Evolutionary conservation across 64 coral and sea anemone genomes (phyloP), one percentile per base, ranked within the genome.

Genomic region (Catalaphyllia jardinei): DNA sequence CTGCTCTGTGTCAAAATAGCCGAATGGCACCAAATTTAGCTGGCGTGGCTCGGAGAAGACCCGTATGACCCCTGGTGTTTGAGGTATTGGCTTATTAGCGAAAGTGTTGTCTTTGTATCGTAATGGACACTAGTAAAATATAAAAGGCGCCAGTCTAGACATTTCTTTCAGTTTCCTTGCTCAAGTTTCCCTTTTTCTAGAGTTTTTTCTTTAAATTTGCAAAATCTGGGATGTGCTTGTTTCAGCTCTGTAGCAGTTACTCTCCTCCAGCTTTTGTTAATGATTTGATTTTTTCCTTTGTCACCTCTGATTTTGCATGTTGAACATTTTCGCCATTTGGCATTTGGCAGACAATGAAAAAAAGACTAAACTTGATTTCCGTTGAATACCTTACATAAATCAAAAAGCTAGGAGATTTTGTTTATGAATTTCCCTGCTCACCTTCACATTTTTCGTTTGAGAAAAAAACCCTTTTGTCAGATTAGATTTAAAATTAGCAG

Each of bases 1-100:
- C 81, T 85, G 81, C 81, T 71, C 29, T 71, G 81, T 71, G 38
- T 85, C 81, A 85, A 72, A 83, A 42, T 69, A 31, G n/a, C n/a
- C n/a, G 27, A 24, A 39, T 28, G 81, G 18, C 31, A 9, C 63
- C 81, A 85, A 42, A 42, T 67, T 11, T 39, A 65, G 24, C 20
- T 19, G 24, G 60, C 60, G 81, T n/a, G 62, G 33, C 10, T 42
- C 38, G 31, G 18, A 24, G 74, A 24, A 77, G 20, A 46, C 74
- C 39, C 31, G 33, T 22, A 30, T 65, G 81, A 63, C 81, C 62
- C 38, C 61, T 83, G 24, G 10, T 65, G 80, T 69, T 83, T 30
- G 39, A 46, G 19, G 18, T 5, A 42, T 24, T 51, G 74, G 74
- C 25, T 77, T 20, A 25, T 69, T 24, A 27, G 25, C n/a, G 22